Evolutionary conservation across 1,140 invertebrate species (phyloP).

Genomic region (Adoxophyes honmai): DNA sequence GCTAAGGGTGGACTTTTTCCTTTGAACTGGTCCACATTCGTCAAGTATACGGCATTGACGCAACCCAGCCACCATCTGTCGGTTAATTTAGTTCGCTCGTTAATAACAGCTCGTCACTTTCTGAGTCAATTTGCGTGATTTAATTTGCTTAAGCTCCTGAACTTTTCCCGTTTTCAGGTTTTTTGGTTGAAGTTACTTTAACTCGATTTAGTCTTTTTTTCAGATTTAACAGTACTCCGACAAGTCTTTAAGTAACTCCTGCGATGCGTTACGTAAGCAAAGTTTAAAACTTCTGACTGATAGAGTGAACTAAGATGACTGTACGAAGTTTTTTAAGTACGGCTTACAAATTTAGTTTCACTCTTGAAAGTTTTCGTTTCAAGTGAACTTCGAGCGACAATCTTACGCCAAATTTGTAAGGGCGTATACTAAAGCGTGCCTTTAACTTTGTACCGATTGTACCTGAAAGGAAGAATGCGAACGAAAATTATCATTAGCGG

Average conservation of each 20-base stretch:
- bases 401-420: too few species aligned
- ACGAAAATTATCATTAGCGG: constrained; percentile 13
- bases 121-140: constrained; percentile 3
- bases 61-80: neutral
- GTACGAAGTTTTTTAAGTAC: too few species aligned
- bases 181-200: neutral
- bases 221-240: too few species aligned
- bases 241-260: too few species aligned
- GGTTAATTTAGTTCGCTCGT: neutral
- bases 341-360: too few species aligned
- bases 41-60: constrained; percentile 19
- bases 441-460: neutral
- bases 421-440: too few species aligned
- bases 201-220: neutral
- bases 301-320: too few species aligned
- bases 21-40: constrained; percentile 40
- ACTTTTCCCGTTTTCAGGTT: constrained; percentile 1
- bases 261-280: too few species aligned
- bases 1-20: constrained; percentile 26
- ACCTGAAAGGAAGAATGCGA: neutral
- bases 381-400: too few species aligned
- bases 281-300: too few species aligned
- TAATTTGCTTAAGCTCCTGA: neutral
- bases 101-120: neutral
- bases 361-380: too few species aligned